Conservation (phyloP, 2,888 invertebrate genomes). For the Danaus chrysippus region DNA sequence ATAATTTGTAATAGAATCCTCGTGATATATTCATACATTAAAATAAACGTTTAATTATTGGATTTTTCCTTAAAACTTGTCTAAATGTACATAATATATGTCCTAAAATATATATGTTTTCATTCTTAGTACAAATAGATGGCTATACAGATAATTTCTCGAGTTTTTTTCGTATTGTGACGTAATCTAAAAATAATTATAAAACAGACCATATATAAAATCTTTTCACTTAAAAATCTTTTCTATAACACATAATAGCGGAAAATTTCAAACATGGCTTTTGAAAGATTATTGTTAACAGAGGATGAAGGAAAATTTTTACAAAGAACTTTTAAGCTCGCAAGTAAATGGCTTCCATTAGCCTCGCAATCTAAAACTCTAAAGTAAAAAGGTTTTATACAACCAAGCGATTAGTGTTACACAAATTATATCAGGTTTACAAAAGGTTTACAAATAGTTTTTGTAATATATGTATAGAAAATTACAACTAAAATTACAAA, state of each 20-base stretch:
- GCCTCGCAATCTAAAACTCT: background rate
- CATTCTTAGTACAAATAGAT: too few relatives aligned
- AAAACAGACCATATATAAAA: too few relatives aligned
- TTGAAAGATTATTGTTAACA: conserved; percentile 2
- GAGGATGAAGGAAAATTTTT: conserved; percentile 1
- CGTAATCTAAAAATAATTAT: too few relatives aligned
- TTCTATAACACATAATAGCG: background rate
- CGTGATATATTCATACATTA: too few relatives aligned
- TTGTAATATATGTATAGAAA: background rate
- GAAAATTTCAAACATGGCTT: conserved; percentile 1
- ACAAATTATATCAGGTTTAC: background rate
- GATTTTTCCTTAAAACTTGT: too few relatives aligned
- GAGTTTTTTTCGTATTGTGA: too few relatives aligned
- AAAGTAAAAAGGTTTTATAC: conserved; percentile 1
- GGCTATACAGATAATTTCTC: too few relatives aligned
- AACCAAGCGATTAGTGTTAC: background rate
- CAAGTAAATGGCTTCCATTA: conserved; percentile 6
- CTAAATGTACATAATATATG: too few relatives aligned
- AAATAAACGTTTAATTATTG: too few relatives aligned
- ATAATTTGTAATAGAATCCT: too few relatives aligned
- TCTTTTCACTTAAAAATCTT: background rate
- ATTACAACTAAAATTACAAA: too few relatives aligned
- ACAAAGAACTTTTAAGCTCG: background rate
- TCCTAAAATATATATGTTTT: too few relatives aligned
- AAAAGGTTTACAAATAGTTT: background rate